A percentile compares a stretch with the other conserved stretches of the same genome.
Conservation (phyloP, 2,113 vertebrate genomes). For the Pollimyrus isidori region DNA sequence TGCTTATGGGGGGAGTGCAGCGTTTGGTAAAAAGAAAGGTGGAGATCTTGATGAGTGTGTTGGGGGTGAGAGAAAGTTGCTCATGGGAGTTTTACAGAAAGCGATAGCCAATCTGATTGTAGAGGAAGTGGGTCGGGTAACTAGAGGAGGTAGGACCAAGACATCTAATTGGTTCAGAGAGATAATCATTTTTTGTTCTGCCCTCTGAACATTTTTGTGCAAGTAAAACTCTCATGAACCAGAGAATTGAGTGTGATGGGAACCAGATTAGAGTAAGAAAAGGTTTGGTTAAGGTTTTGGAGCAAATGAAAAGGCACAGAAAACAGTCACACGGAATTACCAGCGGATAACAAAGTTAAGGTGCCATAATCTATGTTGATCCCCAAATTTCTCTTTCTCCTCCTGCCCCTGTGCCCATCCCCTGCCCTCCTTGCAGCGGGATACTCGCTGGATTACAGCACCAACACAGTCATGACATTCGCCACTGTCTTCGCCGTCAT, state of each 20-base stretch:
- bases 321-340: background rate
- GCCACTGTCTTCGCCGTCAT: slow-evolving; percentile 79
- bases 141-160: no score
- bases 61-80: background rate
- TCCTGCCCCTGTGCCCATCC: background rate
- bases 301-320: background rate
- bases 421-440: slow-evolving; percentile 49
- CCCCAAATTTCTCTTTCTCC: no score
- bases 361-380: background rate
- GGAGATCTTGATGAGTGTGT: background rate
- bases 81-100: no score
- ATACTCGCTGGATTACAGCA: slow-evolving; percentile 81
- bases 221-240: no score
- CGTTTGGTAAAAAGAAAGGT: background rate
- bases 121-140: no score
- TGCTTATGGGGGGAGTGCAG: background rate
- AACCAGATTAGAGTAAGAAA: background rate
- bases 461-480: slow-evolving; percentile 74
- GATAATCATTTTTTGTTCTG: no score
- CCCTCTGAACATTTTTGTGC: no score
- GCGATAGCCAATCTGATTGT: no score
- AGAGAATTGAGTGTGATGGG: background rate
- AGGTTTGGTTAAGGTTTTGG: background rate
- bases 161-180: no score
- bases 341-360: background rate